Evolutionary conservation across 37 sponge, comb jelly and placozoan species (phyloP), one percentile per base, ranked within the genome.

Genomic region (Spongilla lacustris): DNA sequence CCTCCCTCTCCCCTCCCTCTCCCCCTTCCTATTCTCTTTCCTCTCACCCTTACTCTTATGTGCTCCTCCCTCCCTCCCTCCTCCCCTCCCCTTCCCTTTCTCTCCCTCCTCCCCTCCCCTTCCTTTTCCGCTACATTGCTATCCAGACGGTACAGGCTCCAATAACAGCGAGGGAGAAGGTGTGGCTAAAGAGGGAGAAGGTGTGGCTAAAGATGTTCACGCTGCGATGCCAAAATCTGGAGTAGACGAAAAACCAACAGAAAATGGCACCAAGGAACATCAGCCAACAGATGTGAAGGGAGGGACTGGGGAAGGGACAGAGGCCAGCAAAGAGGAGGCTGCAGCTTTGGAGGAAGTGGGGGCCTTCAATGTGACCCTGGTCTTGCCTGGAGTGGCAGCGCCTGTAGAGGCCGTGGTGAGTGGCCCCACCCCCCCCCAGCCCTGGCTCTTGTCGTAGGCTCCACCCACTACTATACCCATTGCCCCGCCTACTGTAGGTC

Each of bases 331-430:
- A 36, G 36, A 76, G 24, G 78, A 50, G 58, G 67, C 68, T 2
- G 68, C 6, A 24, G 19, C 25, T 13, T 22, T 5, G 19, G 74
- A 69, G 5, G 78, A 70, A 27, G 32, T 90, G 2, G 38, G 23
- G 21, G 83, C 79, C 8, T 12, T 90, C 23, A 26, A 70, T 11
- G 31, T 93, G 68, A 90, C 75, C 33, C 73, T 93, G 68, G 13
- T 66, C 3, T 37, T 93, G 22, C 94, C 94, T 37, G 94, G 94
- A 58, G 81, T 87, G 28, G 0, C 82, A 12, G 76, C 83, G 2
- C 84, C 87, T 58, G 28, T 93, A 66, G 77, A 87, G 30, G 81
- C 87, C n/a, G 69, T 90, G 88, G 94, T 93, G 81, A 83, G 93
- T 77, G 24, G 36, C 2, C 29, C 30, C 33, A 9, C 30, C 70